Evolutionary conservation across 2,797 vertebrate species (phyloP), one percentile per base, ranked within the genome.

Genomic region (Salarias fasciatus): DNA sequence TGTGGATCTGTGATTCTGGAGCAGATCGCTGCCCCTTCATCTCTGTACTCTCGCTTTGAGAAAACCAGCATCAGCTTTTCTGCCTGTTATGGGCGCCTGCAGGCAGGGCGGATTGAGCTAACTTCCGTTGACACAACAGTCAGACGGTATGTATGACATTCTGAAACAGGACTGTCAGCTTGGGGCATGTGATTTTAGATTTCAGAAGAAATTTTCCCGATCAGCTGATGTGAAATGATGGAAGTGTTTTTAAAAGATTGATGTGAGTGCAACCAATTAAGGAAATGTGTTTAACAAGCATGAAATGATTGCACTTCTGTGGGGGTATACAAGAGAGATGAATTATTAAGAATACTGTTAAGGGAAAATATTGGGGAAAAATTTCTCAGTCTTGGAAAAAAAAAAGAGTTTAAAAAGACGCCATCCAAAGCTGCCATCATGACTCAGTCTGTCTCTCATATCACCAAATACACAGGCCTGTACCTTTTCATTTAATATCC

Each of bases 121-220:
- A 10, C 28, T 47, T 35, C 46, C 71, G 64, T 85, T 83, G 72
- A 72, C 65, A 55, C 55, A 74, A 75, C 60, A 69, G 5, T 51
- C 5, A 0, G n/a, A 38, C 50, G 18, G 15, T 33, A 41, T 6
- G 1, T 5, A 14, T 9, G 13, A n/a, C 30, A 14, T 45, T 9
- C 49, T 38, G 54, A 58, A 58, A 37, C 35, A 59, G 38, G 14
- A 37, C 60, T 54, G 59, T 50, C 8, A 64, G 29, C 14, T 53
- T 24, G 2, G 18, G 12, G 37, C 29, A 44, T 0, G 28, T 30
- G 13, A 35, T 49, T 53, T n/a, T n/a, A n/a, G n/a, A n/a, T n/a
- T n/a, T 53, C 2, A n/a, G 48, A 58, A 52, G 2, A 18, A 42
- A 7, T n/a, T 40, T 46, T 60, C 46, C 18, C 2, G 24, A 2